Conservation (phyloP, 2,113 vertebrate species). For the Typhlomys cinereus region DNA sequence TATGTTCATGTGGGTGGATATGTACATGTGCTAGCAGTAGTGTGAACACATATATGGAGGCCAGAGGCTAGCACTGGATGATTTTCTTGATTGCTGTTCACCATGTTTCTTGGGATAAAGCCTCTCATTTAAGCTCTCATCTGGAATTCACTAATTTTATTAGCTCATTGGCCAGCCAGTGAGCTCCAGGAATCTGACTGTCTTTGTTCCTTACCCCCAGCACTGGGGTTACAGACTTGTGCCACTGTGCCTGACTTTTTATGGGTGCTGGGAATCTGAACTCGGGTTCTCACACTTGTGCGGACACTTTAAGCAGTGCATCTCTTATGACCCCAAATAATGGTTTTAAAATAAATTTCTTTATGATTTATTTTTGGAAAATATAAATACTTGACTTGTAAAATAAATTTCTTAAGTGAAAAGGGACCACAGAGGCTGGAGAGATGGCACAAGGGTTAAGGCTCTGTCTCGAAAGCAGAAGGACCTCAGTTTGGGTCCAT, state of each 20-base stretch:
- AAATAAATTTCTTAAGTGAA: not conserved
- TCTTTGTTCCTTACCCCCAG: too few relatives aligned
- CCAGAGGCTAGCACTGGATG: not conserved
- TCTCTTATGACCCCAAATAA: not conserved
- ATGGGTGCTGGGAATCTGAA: not conserved
- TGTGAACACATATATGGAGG: not conserved
- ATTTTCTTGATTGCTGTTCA: not conserved
- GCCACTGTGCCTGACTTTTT: not conserved
- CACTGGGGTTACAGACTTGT: not conserved
- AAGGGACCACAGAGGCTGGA: too few relatives aligned
- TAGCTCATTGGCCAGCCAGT: not conserved
- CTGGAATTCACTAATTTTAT: not conserved
- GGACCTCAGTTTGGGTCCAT: too few relatives aligned
- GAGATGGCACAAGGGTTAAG: too few relatives aligned
- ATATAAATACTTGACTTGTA: not conserved
- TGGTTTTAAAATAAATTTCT: not conserved
- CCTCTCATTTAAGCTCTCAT: not conserved
- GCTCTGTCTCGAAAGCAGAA: too few relatives aligned
- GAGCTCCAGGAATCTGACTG: not conserved
- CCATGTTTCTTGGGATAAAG: not conserved
- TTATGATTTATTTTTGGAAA: not conserved
- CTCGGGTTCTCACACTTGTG: not conserved
- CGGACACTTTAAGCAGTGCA: not conserved
- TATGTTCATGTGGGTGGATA: not conserved
- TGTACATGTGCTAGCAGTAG: not conserved